Conservation (phyloP, 2,888 invertebrate genomes). For the Trichogramma evanescens region DNA sequence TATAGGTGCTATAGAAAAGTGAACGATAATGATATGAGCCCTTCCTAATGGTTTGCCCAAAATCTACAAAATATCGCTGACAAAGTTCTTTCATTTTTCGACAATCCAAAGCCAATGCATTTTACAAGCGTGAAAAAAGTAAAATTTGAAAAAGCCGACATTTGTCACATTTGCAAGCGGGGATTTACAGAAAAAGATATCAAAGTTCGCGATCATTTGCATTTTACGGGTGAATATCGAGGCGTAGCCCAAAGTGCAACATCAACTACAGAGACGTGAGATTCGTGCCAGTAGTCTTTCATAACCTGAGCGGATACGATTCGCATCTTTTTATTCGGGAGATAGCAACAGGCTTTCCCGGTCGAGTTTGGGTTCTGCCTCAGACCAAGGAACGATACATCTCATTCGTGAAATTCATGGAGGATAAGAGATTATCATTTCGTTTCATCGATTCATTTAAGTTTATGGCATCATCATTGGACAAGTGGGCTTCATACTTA, state of each 20-base stretch:
- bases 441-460: background rate
- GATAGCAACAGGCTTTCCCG: background rate
- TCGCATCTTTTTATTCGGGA: background rate
- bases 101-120: too few species aligned
- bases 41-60: too few species aligned
- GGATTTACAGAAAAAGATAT: too few species aligned
- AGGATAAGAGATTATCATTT: background rate
- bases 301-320: constrained; percentile 17
- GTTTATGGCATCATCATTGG: background rate
- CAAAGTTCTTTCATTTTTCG: too few species aligned
- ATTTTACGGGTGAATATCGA: constrained; percentile 5
- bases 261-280: constrained; percentile 16
- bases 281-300: constrained; percentile 20
- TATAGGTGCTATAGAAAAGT: too few species aligned
- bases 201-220: too few species aligned
- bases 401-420: constrained; percentile 6
- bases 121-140: too few species aligned
- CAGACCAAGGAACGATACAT: constrained; percentile 1
- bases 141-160: too few species aligned
- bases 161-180: too few species aligned
- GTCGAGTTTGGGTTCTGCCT: background rate
- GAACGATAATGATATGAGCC: too few species aligned
- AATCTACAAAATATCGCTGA: too few species aligned
- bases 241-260: constrained; percentile 24
- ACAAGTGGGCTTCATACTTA: background rate